phyloP scores from a whole-genome alignment of 2,888 invertebrate genomes.

The Athalia rosae region DNA sequence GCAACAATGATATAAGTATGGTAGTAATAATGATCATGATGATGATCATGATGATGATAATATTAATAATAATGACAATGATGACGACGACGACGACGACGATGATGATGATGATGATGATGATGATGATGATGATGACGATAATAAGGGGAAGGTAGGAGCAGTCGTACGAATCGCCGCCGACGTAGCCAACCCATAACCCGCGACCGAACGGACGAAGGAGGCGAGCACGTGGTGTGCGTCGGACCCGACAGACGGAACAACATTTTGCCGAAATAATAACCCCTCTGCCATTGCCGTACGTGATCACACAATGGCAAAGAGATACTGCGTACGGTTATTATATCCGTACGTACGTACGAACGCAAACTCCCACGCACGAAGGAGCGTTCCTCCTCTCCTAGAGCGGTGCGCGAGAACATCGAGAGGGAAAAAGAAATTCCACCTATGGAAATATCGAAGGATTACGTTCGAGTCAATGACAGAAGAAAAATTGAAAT shows the following conservation, averaged over 20 bases:
- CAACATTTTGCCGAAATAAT: conserved; percentile 63
- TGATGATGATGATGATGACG: neutral
- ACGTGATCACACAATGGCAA: conserved; percentile 44
- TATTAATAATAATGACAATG: conserved; percentile 8
- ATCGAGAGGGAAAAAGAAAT: conserved; percentile 39
- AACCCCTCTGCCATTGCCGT: conserved; percentile 58
- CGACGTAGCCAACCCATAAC: conserved; percentile 21
- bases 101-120: neutral
- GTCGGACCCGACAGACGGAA: conserved; percentile 35
- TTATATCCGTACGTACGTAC: conserved; percentile 52
- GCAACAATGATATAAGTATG: neutral
- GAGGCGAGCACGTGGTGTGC: conserved; percentile 33
- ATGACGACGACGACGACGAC: neutral
- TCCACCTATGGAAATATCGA: conserved; percentile 44
- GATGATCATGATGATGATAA: conserved; percentile 24
- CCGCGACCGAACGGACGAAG: conserved; percentile 37
- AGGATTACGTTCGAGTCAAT: conserved; percentile 40
- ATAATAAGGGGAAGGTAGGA: neutral
- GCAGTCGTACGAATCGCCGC: neutral
- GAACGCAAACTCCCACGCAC: conserved; percentile 47
- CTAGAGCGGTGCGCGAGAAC: conserved; percentile 35
- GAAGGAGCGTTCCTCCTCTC: too few relatives aligned
- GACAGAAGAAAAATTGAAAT: conserved; percentile 27
- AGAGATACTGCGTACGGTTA: conserved; percentile 58
- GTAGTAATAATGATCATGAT: conserved; percentile 3